phyloP scores from a whole-genome alignment of 92 coral and sea anemone genomes.

The Porites lobata region DNA sequence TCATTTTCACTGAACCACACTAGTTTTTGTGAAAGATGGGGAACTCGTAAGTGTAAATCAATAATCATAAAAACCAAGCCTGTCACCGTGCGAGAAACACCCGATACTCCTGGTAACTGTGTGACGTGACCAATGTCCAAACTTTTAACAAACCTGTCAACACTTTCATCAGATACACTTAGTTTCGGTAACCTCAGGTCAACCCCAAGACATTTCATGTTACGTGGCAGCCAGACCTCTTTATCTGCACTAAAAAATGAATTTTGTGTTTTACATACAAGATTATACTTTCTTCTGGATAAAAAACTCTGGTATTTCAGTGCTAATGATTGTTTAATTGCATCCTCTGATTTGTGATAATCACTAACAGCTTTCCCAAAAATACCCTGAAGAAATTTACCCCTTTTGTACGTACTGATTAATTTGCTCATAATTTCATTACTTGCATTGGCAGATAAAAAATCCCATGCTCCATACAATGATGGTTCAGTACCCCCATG shows the following conservation, averaged over 20 bases:
- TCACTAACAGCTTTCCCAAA: constrained; percentile 55
- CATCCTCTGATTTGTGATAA: constrained; percentile 49
- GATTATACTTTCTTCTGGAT: constrained; percentile 52
- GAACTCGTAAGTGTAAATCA: constrained; percentile 50
- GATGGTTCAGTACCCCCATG: constrained; percentile 71
- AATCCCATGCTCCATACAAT: constrained; percentile 75
- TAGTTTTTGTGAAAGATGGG: constrained; percentile 47
- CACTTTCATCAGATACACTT: constrained; percentile 23
- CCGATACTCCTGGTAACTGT: constrained; percentile 55
- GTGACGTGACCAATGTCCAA: constrained; percentile 54
- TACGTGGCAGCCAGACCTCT: constrained; percentile 63
- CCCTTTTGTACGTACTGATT: constrained; percentile 56
- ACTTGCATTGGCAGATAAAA: constrained; percentile 43
- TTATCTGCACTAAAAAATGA: constrained; percentile 47
- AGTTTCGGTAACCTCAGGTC: constrained; percentile 18
- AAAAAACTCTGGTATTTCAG: constrained; percentile 63
- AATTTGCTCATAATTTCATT: constrained; percentile 47
- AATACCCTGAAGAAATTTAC: constrained; percentile 56
- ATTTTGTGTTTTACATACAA: constrained; percentile 66
- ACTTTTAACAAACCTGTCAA: constrained; percentile 54
- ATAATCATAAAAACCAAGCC: constrained; percentile 65
- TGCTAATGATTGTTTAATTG: constrained; percentile 54
- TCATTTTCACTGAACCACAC: constrained; percentile 65
- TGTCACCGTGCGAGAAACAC: constrained; percentile 63
- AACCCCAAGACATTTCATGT: constrained; percentile 52